Base-by-base conservation (phyloP, 2,113 vertebrate genomes). In the Macrotus californicus region DNA sequence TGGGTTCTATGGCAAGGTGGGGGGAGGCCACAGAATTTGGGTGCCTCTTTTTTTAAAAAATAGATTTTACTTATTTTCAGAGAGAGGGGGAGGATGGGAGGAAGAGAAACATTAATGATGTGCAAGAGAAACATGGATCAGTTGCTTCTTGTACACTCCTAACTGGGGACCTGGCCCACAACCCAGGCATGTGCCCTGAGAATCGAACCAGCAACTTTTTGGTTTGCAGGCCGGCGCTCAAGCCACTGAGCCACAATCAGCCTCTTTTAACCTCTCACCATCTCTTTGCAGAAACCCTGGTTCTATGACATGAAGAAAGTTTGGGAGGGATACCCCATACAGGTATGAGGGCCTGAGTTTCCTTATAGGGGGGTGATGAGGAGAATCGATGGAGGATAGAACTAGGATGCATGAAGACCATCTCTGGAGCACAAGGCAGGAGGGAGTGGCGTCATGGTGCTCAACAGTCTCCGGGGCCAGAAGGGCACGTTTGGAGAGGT, bases 261-360 rank as follows among this genome's bases (percentile, higher is more conserved):
- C 56, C 56, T 59, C 29, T 4, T n/a, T 59, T 85, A 72, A 93
- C 56, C 1, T 48, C 18, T 81, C 9, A 41, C 69, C 43, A 18
- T 95, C 67, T 94, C 36, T 72, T 79, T 92, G 0, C 98, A 99
- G 99, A 99, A 99, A 98, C 99, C 99, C 21, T 99, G 99, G 99
- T 98, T 99, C 94, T 99, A 99, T 64, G 99, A 99, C 95, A 93
- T 99, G 67, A 98, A 98, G 96, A 98, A 99, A 98, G 99, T 99
- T 96, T 99, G 99, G 99, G 98, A 99, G 87, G 99, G 99, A 19
- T 99, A 99, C 90, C 99, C 99, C 84, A 98, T 99, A 66, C 98
- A 99, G 99, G 99, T 99, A 98, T 12, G 81, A 80, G 73, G n/a
- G 39, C 52, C 52, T 61, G 8, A 26, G 18, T 19, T 83, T 89